Percentiles rank a stretch among this genome's conserved stretches.
Conservation (phyloP, 1,140 invertebrate genomes). For the Musca vetustissima region DNA sequence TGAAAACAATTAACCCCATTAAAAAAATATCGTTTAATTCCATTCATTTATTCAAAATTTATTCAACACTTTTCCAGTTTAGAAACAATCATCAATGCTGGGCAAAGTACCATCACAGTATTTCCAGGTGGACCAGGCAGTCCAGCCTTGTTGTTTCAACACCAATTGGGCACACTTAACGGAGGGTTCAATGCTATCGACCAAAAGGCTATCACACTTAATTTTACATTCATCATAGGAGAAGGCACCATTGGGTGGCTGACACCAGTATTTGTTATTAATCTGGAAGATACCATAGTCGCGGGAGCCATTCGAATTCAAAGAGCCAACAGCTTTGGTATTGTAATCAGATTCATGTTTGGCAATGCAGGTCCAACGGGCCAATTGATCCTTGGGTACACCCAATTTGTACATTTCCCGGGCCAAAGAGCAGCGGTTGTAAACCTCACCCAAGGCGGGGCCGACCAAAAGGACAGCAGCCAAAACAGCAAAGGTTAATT, state of each 20-base stretch:
- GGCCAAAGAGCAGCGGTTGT: slow-evolving; percentile 27
- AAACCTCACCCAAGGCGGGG: slow-evolving; percentile 23
- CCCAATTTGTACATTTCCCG: slow-evolving; percentile 32
- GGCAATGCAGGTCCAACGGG: slow-evolving; percentile 27
- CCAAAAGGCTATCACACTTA: slow-evolving; percentile 31
- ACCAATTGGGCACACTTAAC: slow-evolving; percentile 37
- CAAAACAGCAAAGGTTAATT: slow-evolving; percentile 11
- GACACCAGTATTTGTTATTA: slow-evolving; percentile 46
- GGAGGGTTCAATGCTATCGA: slow-evolving; percentile 33
- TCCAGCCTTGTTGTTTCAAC: slow-evolving; percentile 36
- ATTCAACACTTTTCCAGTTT: too few relatives aligned
- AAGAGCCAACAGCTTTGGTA: slow-evolving; percentile 28
- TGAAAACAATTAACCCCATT: too few relatives aligned
- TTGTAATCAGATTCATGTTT: slow-evolving; percentile 17
- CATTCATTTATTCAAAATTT: too few relatives aligned
- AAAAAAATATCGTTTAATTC: too few relatives aligned
- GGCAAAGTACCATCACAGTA: slow-evolving; percentile 35
- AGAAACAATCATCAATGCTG: slow-evolving; percentile 39
- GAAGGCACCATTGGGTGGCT: slow-evolving; percentile 31
- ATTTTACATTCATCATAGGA: slow-evolving; percentile 35
- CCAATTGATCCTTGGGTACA: slow-evolving; percentile 34
- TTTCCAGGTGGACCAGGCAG: slow-evolving; percentile 40
- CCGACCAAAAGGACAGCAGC: slow-evolving; percentile 24
- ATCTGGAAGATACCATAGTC: slow-evolving; percentile 48
- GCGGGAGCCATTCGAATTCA: slow-evolving; percentile 36